A percentile compares a stretch with the other conserved stretches of the same genome.
These are phyloP conservation scores for Archaeoteleia sp. DNA, from an alignment of 2,888 invertebrate species.

Conservation along the genomic window DNA sequence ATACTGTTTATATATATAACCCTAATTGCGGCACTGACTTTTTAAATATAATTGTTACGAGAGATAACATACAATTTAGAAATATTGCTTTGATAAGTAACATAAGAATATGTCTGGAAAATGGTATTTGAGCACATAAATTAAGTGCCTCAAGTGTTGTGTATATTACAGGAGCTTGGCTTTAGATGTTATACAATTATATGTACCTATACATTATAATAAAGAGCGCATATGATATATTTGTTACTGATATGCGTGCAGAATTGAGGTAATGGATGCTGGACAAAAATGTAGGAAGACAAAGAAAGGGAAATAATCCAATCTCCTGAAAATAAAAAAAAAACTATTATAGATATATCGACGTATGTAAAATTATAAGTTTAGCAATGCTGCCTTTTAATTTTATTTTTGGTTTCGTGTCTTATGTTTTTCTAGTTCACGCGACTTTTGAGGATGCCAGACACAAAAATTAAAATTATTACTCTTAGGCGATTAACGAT, in stretches of 20 bases:
- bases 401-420: slow-evolving; percentile 58
- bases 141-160: slow-evolving; percentile 75
- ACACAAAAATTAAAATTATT: slow-evolving; percentile 48
- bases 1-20: slow-evolving; percentile 57
- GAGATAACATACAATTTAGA: slow-evolving; percentile 70
- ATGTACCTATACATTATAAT: slow-evolving; percentile 73
- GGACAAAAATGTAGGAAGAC: slow-evolving; percentile 58
- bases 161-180: slow-evolving; percentile 75
- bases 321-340: slow-evolving; percentile 68
- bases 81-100: slow-evolving; percentile 71
- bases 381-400: slow-evolving; percentile 72
- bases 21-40: slow-evolving; percentile 69
- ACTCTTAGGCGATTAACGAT: slow-evolving; percentile 12
- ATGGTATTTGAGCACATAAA: slow-evolving; percentile 74
- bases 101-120: slow-evolving; percentile 64
- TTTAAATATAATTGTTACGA: slow-evolving; percentile 68
- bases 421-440: slow-evolving; percentile 54
- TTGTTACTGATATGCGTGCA: slow-evolving; percentile 74
- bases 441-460: slow-evolving; percentile 56
- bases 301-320: slow-evolving; percentile 61
- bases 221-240: slow-evolving; percentile 74
- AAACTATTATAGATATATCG: slow-evolving; percentile 62
- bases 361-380: slow-evolving; percentile 68
- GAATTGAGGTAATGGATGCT: slow-evolving; percentile 70
- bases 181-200: slow-evolving; percentile 75